Percentiles rank a stretch among this genome's conserved stretches.
Evolutionary conservation across 2,888 invertebrate genomes (phyloP).

Genomic region (Esperia sulphurella): DNA sequence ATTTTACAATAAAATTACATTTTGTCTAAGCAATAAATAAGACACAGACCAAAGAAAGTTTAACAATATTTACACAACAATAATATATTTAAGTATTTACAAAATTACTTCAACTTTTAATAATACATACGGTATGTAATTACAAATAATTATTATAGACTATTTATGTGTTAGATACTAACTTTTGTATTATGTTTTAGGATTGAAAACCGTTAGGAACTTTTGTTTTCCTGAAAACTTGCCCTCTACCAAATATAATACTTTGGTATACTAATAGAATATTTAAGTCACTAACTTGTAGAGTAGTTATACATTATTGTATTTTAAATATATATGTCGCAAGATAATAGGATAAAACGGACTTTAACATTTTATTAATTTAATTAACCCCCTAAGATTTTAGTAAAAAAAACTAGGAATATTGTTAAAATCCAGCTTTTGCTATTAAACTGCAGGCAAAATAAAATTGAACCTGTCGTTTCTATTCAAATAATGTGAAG

Average conservation of each 20-base stretch:
- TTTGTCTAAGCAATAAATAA: constrained; percentile 63
- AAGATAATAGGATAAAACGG: too few species aligned
- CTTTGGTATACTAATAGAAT: constrained; percentile 47
- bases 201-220: constrained; percentile 47
- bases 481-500: too few species aligned
- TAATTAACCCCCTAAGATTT: too few species aligned
- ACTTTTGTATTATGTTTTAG: constrained; percentile 6
- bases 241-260: constrained; percentile 35
- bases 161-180: not conserved
- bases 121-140: not conserved
- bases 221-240: constrained; percentile 44
- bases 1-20: constrained; percentile 47
- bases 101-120: not conserved
- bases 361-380: too few species aligned
- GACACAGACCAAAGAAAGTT: constrained; percentile 46
- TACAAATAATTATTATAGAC: not conserved
- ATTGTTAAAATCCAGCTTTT: too few species aligned
- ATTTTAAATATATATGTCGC: too few species aligned
- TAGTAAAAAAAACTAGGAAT: too few species aligned
- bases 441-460: too few species aligned
- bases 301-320: too few species aligned
- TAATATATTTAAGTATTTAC: not conserved
- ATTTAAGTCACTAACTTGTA: not conserved
- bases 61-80: constrained; percentile 59
- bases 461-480: too few species aligned